Evolutionary conservation across 2,797 vertebrate species (phyloP).

Genomic region (Takifugu ocellatus): DNA sequence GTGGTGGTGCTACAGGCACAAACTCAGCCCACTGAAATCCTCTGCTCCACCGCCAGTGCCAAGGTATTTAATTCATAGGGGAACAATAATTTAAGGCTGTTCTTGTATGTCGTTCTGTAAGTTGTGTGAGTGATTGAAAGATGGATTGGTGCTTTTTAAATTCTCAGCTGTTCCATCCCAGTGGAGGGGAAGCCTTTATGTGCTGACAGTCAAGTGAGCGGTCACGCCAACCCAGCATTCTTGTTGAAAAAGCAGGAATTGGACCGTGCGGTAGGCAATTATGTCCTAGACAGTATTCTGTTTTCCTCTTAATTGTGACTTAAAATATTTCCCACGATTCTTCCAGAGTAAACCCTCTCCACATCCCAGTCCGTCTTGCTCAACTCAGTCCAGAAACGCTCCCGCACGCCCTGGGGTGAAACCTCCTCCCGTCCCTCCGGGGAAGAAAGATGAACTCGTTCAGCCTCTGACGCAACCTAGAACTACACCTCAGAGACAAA

Average conservation of each 20-base stretch:
- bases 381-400: constrained; percentile 41
- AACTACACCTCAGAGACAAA: constrained; percentile 18
- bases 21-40: constrained; percentile 59
- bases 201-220: constrained; percentile 30
- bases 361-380: constrained; percentile 40
- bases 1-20: constrained; percentile 66
- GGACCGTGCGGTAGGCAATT: constrained; percentile 64
- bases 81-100: no score
- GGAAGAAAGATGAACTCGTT: constrained; percentile 10
- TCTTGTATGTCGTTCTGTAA: background rate
- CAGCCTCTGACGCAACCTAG: constrained; percentile 44
- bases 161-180: constrained; percentile 42
- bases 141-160: background rate
- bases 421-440: constrained; percentile 63
- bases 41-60: constrained; percentile 40
- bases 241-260: constrained; percentile 61
- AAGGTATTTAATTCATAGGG: constrained; percentile 28
- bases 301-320: background rate
- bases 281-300: background rate
- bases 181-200: constrained; percentile 32
- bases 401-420: constrained; percentile 62
- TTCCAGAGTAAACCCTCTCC: constrained; percentile 37
- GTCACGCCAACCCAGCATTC: constrained; percentile 75
- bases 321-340: constrained; percentile 1
- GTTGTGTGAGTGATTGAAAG: constrained; percentile 2